phyloP scores from a whole-genome alignment of 2,888 invertebrate species.

The Chrysina gloriosa region DNA sequence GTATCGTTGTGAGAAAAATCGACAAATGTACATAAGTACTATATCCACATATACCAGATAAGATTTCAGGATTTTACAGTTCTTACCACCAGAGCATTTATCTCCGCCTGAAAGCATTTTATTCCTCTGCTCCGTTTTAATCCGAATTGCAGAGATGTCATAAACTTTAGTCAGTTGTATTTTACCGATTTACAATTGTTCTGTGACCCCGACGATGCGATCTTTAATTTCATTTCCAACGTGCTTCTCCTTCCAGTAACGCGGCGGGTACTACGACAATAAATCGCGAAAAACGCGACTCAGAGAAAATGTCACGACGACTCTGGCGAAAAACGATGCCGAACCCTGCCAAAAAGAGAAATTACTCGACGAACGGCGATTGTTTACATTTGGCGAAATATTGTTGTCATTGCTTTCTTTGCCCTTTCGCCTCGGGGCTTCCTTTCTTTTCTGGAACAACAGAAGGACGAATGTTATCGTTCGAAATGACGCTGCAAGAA shows the following conservation, averaged over 20 bases:
- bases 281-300: constrained; percentile 17
- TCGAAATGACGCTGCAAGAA: constrained; percentile 2
- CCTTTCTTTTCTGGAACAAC: constrained; percentile 4
- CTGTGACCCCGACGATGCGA: not conserved
- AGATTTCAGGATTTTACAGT: not conserved
- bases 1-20: too few species aligned
- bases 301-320: constrained; percentile 1
- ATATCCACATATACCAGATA: not conserved
- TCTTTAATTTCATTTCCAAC: constrained; percentile 10
- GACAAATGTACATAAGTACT: not conserved
- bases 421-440: constrained; percentile 17
- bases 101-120: not conserved
- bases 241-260: not conserved
- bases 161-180: constrained; percentile 11
- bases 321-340: not conserved
- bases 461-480: constrained; percentile 18
- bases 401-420: constrained; percentile 19
- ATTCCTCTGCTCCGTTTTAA: constrained; percentile 1
- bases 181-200: constrained; percentile 24
- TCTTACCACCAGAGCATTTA: not conserved
- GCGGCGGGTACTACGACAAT: not conserved
- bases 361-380: constrained; percentile 19
- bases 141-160: constrained; percentile 5
- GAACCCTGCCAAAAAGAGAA: constrained; percentile 2
- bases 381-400: constrained; percentile 27